Percentiles rank a stretch among this genome's conserved stretches.
phyloP scores from a whole-genome alignment of 2,888 invertebrate genomes.

The Rhingia campestris region DNA sequence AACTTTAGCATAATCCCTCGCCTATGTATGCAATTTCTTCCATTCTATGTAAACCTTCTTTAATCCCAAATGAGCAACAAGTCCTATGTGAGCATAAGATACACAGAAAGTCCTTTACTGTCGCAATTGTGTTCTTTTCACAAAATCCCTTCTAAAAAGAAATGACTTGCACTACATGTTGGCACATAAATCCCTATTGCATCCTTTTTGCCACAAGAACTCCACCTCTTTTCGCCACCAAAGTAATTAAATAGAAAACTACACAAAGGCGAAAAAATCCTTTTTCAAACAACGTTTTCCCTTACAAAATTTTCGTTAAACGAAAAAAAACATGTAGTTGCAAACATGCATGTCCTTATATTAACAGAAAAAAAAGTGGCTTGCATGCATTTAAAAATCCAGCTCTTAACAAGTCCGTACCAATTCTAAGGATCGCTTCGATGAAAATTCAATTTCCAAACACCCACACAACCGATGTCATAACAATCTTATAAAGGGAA shows the following conservation, averaged over 20 bases:
- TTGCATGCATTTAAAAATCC: slow-evolving; percentile 46
- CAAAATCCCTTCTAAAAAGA: too few species aligned
- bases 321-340: slow-evolving; percentile 16
- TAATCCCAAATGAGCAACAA: too few species aligned
- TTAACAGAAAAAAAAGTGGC: not conserved
- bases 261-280: slow-evolving; percentile 51
- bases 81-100: too few species aligned
- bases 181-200: too few species aligned
- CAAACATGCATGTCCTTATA: slow-evolving; percentile 1
- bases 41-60: too few species aligned
- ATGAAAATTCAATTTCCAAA: slow-evolving; percentile 63
- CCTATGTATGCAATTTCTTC: too few species aligned
- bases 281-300: slow-evolving; percentile 43
- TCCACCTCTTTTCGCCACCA: slow-evolving; percentile 13
- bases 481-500: slow-evolving; percentile 57
- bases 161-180: too few species aligned
- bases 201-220: too few species aligned
- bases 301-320: slow-evolving; percentile 53
- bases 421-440: slow-evolving; percentile 60
- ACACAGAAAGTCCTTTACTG: too few species aligned
- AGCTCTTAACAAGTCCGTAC: slow-evolving; percentile 45
- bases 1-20: too few species aligned
- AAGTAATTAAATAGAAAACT: slow-evolving; percentile 67
- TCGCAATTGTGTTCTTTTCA: too few species aligned
- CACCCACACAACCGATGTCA: slow-evolving; percentile 41